Percentiles rank a stretch among this genome's conserved stretches.
Evolutionary conservation across 2,113 vertebrate species (phyloP).

Genomic region (Bombycilla garrulus): DNA sequence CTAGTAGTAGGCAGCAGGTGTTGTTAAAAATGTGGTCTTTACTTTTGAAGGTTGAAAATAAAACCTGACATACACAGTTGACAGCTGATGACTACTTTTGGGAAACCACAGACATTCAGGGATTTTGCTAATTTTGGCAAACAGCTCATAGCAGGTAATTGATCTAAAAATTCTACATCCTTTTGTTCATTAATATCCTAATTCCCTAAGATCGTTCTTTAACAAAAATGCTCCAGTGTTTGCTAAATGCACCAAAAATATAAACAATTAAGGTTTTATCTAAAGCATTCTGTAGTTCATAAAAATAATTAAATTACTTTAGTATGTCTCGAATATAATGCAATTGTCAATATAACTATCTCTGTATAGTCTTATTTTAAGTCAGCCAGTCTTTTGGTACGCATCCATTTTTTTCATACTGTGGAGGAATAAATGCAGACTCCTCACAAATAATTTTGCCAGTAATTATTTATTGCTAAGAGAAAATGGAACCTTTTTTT

Average conservation of each 20-base stretch:
- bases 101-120: background rate
- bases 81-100: background rate
- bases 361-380: background rate
- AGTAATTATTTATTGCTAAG: background rate
- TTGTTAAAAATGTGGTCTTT: background rate
- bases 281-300: background rate
- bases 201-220: background rate
- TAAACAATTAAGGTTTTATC: background rate
- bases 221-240: background rate
- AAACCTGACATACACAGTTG: background rate
- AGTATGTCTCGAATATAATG: background rate
- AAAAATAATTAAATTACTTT: background rate
- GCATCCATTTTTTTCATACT: background rate
- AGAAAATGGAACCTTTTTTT: background rate
- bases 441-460: background rate
- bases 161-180: background rate
- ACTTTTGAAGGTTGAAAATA: background rate
- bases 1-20: background rate
- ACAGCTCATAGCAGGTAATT: background rate
- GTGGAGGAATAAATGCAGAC: background rate
- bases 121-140: background rate
- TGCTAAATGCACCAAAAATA: background rate
- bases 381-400: background rate
- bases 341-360: background rate
- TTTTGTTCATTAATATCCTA: background rate